Conservation (phyloP, 2,113 vertebrate species). For the Sterna hirundo region DNA sequence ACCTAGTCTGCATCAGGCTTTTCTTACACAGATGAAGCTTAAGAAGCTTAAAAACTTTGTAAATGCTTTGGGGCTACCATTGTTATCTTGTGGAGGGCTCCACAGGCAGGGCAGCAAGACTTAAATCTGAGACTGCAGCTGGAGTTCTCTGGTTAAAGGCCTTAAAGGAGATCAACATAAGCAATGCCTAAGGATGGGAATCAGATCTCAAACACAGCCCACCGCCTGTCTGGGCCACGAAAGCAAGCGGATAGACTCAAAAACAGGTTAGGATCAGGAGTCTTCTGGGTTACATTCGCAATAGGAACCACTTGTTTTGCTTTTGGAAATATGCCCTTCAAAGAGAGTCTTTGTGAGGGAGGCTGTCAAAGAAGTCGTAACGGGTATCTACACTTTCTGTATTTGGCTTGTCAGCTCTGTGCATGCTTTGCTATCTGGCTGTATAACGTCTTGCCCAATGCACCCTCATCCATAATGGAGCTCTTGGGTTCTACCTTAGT, state of each 20-base stretch:
- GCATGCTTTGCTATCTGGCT: neutral
- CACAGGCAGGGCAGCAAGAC: neutral
- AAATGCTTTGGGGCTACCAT: neutral
- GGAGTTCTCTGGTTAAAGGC: neutral
- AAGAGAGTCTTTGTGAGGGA: neutral
- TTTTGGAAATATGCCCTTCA: neutral
- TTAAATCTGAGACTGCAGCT: neutral
- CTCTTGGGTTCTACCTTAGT: neutral
- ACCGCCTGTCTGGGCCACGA: neutral
- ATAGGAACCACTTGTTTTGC: neutral
- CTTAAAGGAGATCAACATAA: neutral
- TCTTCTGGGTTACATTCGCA: neutral
- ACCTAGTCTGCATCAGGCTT: neutral
- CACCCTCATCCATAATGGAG: neutral
- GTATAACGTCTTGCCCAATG: neutral
- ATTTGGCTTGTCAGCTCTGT: neutral
- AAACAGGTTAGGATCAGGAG: neutral
- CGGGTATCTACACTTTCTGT: neutral
- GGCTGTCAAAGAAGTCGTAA: neutral
- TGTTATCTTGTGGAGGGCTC: neutral
- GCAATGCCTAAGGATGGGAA: neutral
- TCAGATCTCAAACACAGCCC: neutral
- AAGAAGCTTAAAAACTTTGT: conserved; percentile 35
- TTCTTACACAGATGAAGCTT: neutral
- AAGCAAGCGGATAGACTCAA: neutral